Evolutionary conservation across 2,113 vertebrate genomes (phyloP), one percentile per base, ranked within the genome.

Genomic region (Nothocercus julius): DNA sequence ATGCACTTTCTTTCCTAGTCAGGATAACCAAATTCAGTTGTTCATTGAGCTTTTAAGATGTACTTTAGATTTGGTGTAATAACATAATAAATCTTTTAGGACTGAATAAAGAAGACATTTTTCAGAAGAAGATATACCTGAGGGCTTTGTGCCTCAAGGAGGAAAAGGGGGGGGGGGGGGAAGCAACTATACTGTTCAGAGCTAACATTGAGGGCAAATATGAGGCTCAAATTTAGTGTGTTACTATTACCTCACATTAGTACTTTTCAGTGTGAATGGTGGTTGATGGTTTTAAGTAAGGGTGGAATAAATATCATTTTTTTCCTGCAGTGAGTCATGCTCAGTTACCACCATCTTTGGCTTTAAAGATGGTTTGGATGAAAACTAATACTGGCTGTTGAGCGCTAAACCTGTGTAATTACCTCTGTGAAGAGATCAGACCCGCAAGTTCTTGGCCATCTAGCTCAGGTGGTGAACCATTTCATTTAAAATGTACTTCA

Each of bases 301-400:
- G 94, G 73, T 88, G 79, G 68, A 95, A 77, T 89, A 92, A 77
- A 77, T 92, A 66, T 44, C 2, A 0, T 73, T 42, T 85, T 36
- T 80, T 95, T 83, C 58, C 63, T 94, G 47, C 27, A 83, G 73
- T 73, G 66, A 84, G n/a, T 93, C 74, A 74, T n/a, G 92, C 77
- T 67, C 49, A 75, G 42, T 82, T 83, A 64, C 27, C 15, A 24
- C 40, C 56, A n/a, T 79, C 94, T 53, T 56, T 89, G 76, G 45
- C 51, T 20, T 95, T 94, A 59, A 86, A 83, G 74, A 51, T 84
- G 14, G 42, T 88, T 72, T 38, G 58, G 59, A 42, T 62, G 75
- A 91, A 78, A 96, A 47, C 32, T 86, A 42, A 40, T 25, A 30
- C 36, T 86, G 42, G 61, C 27, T 53, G 51, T 70, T 78, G 73